Evolutionary conservation across 2,113 vertebrate genomes (phyloP).

Genomic region (Chelonoidis abingdonii): DNA sequence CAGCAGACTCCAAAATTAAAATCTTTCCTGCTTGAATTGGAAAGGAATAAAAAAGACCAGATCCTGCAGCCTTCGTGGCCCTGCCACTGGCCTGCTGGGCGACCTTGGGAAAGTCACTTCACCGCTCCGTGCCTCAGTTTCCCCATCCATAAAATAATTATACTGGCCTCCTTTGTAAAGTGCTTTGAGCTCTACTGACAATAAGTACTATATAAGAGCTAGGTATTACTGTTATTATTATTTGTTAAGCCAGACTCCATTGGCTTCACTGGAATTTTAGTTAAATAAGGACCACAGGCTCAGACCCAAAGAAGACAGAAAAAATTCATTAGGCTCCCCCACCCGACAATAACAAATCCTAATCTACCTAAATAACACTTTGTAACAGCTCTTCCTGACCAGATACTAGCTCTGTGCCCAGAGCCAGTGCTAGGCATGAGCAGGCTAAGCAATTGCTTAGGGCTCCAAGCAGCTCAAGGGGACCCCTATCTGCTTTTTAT

Average conservation of each 20-base stretch:
- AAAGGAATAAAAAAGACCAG: conserved; percentile 48
- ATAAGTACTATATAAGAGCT: background rate
- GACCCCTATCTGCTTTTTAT: too few relatives aligned
- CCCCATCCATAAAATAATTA: background rate
- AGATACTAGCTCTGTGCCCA: background rate
- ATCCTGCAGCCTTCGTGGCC: conserved; percentile 24
- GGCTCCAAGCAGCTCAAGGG: too few relatives aligned
- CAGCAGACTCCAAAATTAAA: background rate
- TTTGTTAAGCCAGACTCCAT: background rate
- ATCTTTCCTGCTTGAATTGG: conserved; percentile 37
- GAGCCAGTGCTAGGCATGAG: too few relatives aligned
- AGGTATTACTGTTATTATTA: background rate
- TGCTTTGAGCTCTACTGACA: background rate
- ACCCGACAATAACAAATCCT: background rate
- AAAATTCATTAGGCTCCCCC: too few relatives aligned
- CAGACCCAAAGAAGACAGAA: background rate
- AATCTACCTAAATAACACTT: conserved; percentile 41
- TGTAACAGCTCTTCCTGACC: conserved; percentile 4
- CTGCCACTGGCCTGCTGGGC: background rate
- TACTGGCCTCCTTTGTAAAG: background rate
- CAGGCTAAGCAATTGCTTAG: too few relatives aligned
- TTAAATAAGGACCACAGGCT: background rate
- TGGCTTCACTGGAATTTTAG: background rate
- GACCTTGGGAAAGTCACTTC: background rate
- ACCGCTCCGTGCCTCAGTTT: background rate